A percentile compares a stretch with the other conserved stretches of the same genome.
phyloP scores from a whole-genome alignment of 2,797 vertebrate genomes.

The Chelon labrosus region DNA sequence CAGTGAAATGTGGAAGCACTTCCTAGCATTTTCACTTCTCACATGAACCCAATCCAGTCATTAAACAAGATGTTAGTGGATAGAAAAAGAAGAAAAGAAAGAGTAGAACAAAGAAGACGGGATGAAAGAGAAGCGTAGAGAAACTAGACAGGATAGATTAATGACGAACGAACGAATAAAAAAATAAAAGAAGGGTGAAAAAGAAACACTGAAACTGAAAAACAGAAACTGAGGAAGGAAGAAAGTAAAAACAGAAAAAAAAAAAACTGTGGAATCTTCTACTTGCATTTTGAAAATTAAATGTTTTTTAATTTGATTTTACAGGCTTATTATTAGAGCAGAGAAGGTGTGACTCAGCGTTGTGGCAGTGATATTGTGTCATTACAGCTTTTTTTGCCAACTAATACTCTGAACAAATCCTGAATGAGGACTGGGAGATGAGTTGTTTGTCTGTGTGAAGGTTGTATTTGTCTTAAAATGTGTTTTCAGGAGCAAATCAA shows the following conservation, averaged over 20 bases:
- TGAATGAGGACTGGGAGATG: conserved; percentile 38
- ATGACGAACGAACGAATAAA: too few species aligned
- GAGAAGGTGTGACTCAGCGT: conserved; percentile 22
- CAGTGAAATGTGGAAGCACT: not conserved
- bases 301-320: conserved; percentile 71
- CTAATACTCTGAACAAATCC: conserved; percentile 33
- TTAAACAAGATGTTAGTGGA: not conserved
- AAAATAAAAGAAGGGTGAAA: not conserved
- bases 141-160: not conserved
- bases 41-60: not conserved
- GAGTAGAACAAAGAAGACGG: not conserved
- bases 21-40: not conserved
- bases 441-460: conserved; percentile 24
- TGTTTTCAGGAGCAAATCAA: conserved; percentile 13
- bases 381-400: conserved; percentile 28
- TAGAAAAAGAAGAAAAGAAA: not conserved
- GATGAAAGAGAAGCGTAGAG: not conserved
- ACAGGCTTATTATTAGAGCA: conserved; percentile 58
- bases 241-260: not conserved
- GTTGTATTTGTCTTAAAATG: not conserved
- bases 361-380: conserved; percentile 30
- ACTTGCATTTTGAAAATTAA: conserved; percentile 37
- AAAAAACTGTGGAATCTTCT: not conserved
- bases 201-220: not conserved
- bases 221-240: too few species aligned